These are phyloP conservation scores for Amphimedon queenslandica DNA, from an alignment of 37 sponge, comb jelly and placozoan genomes.

Conservation along the genomic window DNA sequence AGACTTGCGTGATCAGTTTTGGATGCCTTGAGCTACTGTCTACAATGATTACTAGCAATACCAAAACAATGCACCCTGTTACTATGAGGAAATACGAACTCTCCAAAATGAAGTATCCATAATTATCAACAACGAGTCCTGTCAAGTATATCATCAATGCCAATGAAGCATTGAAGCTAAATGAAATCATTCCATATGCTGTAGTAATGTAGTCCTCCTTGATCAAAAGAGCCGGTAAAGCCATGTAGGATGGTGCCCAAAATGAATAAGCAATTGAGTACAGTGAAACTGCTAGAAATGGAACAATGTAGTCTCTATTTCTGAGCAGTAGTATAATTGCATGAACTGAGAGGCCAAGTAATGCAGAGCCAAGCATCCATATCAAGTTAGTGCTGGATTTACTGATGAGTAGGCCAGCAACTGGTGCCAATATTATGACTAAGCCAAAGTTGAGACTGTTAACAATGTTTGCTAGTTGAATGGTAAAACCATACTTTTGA, in stretches of 20 bases:
- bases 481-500: neutral
- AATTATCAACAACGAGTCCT: neutral
- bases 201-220: neutral
- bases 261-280: neutral
- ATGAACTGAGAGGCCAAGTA: neutral
- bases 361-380: neutral
- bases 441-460: neutral
- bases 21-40: no score
- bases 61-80: no score
- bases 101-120: neutral
- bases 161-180: neutral
- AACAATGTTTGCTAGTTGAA: neutral
- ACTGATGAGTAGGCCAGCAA: neutral
- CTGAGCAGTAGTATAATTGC: neutral
- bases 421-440: neutral
- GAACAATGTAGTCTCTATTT: neutral
- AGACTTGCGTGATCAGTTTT: no score
- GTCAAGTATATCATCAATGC: neutral
- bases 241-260: neutral
- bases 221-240: neutral
- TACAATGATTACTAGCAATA: no score
- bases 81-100: no score
- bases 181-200: neutral
- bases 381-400: neutral
- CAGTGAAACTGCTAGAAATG: neutral